phyloP scores from a whole-genome alignment of 2,888 invertebrate species.

The Schrankia costaestrigalis region DNA sequence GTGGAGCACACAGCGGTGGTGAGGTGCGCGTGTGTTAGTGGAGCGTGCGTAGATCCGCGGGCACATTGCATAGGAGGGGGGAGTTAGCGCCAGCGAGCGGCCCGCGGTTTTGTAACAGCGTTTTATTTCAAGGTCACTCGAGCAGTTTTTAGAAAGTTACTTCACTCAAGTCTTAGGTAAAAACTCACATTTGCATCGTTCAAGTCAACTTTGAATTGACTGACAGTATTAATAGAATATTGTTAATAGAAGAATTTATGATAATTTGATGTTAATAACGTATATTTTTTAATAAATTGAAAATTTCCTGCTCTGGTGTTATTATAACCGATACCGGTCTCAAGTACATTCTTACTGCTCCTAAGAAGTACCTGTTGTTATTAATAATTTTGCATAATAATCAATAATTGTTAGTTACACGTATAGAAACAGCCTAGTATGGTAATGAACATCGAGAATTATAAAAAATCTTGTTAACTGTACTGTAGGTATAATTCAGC shows the following conservation, averaged over 20 bases:
- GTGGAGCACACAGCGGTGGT: slow-evolving; percentile 39
- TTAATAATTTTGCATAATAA: slow-evolving; percentile 42
- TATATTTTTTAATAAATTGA: slow-evolving; percentile 21
- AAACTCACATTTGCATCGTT: slow-evolving; percentile 46
- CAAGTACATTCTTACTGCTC: slow-evolving; percentile 16
- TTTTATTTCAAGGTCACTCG: slow-evolving; percentile 80
- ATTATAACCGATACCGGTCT: slow-evolving; percentile 32
- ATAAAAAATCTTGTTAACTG: no score
- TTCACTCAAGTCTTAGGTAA: slow-evolving; percentile 65
- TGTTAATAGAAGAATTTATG: slow-evolving; percentile 16
- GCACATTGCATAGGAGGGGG: slow-evolving; percentile 55
- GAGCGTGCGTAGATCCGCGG: slow-evolving; percentile 59
- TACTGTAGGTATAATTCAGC: no score
- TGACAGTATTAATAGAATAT: slow-evolving; percentile 11
- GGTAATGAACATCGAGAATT: no score
- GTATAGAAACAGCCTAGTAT: no score
- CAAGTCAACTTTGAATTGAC: slow-evolving; percentile 12
- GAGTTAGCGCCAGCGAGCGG: slow-evolving; percentile 68
- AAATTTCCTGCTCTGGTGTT: slow-evolving; percentile 32
- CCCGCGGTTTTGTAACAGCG: slow-evolving; percentile 78
- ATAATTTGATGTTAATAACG: slow-evolving; percentile 8
- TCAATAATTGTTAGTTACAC: slow-evolving; percentile 33
- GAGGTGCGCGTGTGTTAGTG: slow-evolving; percentile 47
- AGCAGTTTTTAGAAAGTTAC: slow-evolving; percentile 81
- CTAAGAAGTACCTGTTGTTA: slow-evolving; percentile 35